A percentile compares a stretch with the other conserved stretches of the same genome.
Conservation (phyloP, 2,113 vertebrate genomes). For the Vombatus ursinus region DNA sequence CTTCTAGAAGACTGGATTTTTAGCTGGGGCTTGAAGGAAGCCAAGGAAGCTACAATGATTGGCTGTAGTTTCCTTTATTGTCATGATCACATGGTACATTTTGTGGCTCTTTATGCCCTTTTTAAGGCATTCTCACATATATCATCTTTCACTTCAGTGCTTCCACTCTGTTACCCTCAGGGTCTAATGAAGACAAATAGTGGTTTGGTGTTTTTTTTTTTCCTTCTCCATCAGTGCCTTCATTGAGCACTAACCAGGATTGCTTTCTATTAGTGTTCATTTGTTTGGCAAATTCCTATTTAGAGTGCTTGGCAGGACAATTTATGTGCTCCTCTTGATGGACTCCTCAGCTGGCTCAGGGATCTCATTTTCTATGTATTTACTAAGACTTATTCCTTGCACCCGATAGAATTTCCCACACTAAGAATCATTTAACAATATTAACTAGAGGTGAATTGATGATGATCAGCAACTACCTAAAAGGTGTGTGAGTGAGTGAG, state of each 20-base stretch:
- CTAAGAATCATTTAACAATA: neutral
- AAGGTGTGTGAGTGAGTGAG: neutral
- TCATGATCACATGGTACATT: neutral
- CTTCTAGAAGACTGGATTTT: neutral
- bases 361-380: neutral
- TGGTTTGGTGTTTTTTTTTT: neutral
- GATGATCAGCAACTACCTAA: neutral
- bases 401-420: neutral
- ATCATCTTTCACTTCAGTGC: neutral
- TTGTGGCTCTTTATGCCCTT: neutral
- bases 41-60: neutral
- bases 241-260: neutral
- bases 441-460: neutral
- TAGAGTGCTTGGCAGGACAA: neutral
- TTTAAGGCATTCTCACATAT: neutral
- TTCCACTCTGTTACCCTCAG: neutral
- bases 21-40: neutral
- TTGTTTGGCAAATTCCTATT: constrained; percentile 25
- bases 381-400: neutral
- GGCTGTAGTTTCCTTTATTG: neutral
- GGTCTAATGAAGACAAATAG: neutral
- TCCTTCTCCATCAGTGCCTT: neutral
- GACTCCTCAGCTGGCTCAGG: neutral
- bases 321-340: neutral
- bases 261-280: neutral